Evolutionary conservation across 2,113 vertebrate species (phyloP), one percentile per base, ranked within the genome.

Genomic region (Tragulus kanchil): DNA sequence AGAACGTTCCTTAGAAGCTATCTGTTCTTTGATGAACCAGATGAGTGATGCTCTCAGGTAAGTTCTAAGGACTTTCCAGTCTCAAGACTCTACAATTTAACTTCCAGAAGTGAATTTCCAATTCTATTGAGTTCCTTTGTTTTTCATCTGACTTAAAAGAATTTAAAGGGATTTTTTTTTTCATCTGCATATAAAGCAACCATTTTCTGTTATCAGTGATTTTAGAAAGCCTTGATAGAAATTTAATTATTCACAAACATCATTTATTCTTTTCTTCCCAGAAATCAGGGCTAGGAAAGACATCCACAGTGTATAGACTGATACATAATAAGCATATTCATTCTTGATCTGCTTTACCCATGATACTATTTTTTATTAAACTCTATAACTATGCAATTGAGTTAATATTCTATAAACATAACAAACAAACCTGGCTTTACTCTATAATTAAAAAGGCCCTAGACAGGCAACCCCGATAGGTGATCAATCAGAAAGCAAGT

Each of bases 331-430:
- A 89, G 14, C 56, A 91, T 79, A 79, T 59, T 86, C 62, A 85
- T 84, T 65, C 26, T 94, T 82, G 9, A 83, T 42, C 54, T 77
- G 25, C 85, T 83, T 92, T 83, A 86, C 48, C 81, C 31, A 86
- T 52, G 15, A 67, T 59, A 65, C 0, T 42, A 78, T 56, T 79
- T 85, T 90, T 96, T 61, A 64, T 65, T 54, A 75, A 85, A 64
- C 45, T 93, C 85, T 96, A 84, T 52, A 45, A 95, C 69, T 97
- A 89, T 52, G 13, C 13, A 85, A 83, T 85, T 93, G 17, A 97
- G 93, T 97, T 97, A 84, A 95, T 96, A 92, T 59, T 97, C 94
- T 97, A 93, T 95, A 97, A 98, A 96, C 96, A 97, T 98, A 97
- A 67, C 28, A 98, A 73, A 95, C 89, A 97, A 90, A 54, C 36